Percentiles rank a stretch among this genome's conserved stretches.
These are phyloP conservation scores for Syncerus caffer DNA, from an alignment of 2,797 vertebrate species.

Conservation along the genomic window DNA sequence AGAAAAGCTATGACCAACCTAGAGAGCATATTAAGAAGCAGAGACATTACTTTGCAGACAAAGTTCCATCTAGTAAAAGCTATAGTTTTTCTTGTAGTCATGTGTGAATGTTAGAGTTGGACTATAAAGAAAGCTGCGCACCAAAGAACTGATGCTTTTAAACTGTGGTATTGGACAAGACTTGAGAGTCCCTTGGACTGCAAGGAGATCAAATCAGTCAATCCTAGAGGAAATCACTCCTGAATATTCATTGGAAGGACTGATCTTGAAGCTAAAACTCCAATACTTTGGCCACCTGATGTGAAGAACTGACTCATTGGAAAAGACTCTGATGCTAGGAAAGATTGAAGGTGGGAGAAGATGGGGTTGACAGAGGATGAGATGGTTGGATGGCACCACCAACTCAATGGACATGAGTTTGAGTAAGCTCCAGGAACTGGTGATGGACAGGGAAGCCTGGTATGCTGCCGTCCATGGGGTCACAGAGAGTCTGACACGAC, in stretches of 20 bases:
- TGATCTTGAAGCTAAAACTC: neutral
- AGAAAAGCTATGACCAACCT: neutral
- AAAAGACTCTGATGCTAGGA: neutral
- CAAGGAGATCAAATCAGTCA: neutral
- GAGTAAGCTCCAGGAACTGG: neutral
- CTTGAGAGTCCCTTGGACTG: neutral
- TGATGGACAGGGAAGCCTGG: neutral
- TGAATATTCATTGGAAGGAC: neutral
- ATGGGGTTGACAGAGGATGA: fast-evolving
- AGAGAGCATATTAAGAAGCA: neutral
- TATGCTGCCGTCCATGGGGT: neutral
- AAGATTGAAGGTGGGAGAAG: neutral
- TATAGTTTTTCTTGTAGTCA: neutral
- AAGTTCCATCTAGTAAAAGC: neutral
- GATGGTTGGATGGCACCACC: neutral
- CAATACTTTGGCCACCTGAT: neutral
- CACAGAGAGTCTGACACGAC: fast-evolving
- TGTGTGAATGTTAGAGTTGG: neutral
- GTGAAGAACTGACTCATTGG: neutral
- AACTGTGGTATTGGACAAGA: neutral
- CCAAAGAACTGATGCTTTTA: neutral
- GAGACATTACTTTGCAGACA: neutral
- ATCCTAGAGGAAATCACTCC: neutral
- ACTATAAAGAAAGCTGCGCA: neutral
- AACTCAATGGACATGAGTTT: neutral